A percentile compares a stretch with the other conserved stretches of the same genome.
Evolutionary conservation across 2,888 invertebrate genomes (phyloP).

Genomic region (Oxyteleia sp.): DNA sequence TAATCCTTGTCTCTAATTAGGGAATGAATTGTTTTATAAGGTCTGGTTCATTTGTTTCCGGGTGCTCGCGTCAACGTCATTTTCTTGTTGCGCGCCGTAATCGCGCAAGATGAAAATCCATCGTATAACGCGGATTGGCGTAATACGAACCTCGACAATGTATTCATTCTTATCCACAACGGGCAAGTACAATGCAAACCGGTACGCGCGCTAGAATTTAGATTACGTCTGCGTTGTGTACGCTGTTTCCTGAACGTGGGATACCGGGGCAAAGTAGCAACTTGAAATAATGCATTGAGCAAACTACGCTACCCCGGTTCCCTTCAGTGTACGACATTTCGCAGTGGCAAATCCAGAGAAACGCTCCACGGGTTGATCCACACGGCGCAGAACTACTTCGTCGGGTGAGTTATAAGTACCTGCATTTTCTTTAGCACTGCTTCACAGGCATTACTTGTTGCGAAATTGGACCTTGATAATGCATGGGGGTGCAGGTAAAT

Average conservation of each 20-base stretch:
- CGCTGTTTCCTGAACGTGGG: conserved; percentile 64
- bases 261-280: conserved; percentile 71
- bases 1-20: conserved; percentile 26
- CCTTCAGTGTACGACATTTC: conserved; percentile 61
- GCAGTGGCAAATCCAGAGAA: conserved; percentile 67
- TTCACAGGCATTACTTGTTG: conserved; percentile 51
- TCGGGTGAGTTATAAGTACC: conserved; percentile 87
- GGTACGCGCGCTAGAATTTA: conserved; percentile 59
- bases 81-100: conserved; percentile 17
- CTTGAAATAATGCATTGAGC: conserved; percentile 74
- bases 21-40: conserved; percentile 42
- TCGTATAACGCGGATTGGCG: conserved; percentile 39
- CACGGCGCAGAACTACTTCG: conserved; percentile 85
- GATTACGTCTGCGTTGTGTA: conserved; percentile 68
- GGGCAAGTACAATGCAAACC: conserved; percentile 64
- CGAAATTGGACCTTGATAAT: conserved; percentile 61
- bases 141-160: conserved; percentile 52
- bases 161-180: conserved; percentile 67
- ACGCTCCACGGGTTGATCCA: conserved; percentile 80
- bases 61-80: conserved; percentile 26
- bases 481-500: conserved; percentile 38
- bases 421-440: conserved; percentile 76
- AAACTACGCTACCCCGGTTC: conserved; percentile 64
- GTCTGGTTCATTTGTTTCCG: conserved; percentile 42
- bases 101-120: conserved; percentile 47